phyloP scores from a whole-genome alignment of 2,888 invertebrate species.

The Drosophila seclusa region DNA sequence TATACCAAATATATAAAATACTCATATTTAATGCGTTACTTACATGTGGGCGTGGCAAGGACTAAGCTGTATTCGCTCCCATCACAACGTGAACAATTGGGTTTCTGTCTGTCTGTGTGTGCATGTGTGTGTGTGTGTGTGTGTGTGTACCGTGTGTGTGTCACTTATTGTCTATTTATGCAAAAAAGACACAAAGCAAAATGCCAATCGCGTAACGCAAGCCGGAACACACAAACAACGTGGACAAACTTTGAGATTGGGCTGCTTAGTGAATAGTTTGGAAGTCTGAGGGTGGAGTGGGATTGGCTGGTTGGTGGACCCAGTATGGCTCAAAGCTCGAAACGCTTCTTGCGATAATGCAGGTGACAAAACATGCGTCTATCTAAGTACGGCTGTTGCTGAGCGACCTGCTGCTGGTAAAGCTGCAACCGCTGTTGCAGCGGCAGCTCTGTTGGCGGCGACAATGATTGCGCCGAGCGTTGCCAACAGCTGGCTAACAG shows the following conservation, averaged over 20 bases:
- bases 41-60: constrained; percentile 83
- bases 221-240: constrained; percentile 5
- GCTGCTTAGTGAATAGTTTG: background rate
- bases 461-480: constrained; percentile 18
- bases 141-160: constrained; percentile 13
- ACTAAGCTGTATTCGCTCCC: constrained; percentile 84
- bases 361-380: constrained; percentile 84
- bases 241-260: constrained; percentile 7
- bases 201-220: constrained; percentile 20
- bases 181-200: constrained; percentile 18
- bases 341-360: constrained; percentile 82
- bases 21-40: constrained; percentile 73
- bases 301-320: background rate
- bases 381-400: constrained; percentile 78
- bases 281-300: background rate
- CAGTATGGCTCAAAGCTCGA: constrained; percentile 70
- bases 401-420: constrained; percentile 70
- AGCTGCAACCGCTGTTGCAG: constrained; percentile 69
- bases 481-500: constrained; percentile 67
- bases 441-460: constrained; percentile 41
- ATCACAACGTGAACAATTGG: constrained; percentile 39
- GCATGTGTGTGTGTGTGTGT: constrained; percentile 14
- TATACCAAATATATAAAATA: constrained; percentile 50
- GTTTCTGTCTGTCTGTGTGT: constrained; percentile 14
- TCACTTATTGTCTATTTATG: constrained; percentile 42